Percentiles rank a stretch among this genome's conserved stretches.
Conservation (phyloP, 1,140 invertebrate species). For the Palaemon carinicauda region DNA sequence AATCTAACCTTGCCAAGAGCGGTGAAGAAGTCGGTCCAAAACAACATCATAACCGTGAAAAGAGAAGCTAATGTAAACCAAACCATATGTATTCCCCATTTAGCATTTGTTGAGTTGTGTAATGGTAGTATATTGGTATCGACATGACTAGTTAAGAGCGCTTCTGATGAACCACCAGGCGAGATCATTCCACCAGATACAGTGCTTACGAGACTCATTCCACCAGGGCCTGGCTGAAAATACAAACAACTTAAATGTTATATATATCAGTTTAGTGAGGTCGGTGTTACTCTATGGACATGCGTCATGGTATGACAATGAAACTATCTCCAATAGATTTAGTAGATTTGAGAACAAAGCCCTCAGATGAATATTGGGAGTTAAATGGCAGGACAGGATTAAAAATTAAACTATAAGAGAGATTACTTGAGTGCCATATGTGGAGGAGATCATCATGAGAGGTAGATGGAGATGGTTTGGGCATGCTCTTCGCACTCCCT, state of each 20-base stretch:
- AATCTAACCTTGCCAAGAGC: conserved; percentile 43
- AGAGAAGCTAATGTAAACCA: conserved; percentile 49
- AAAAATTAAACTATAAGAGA: no score
- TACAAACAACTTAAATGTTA: background rate
- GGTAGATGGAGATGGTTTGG: no score
- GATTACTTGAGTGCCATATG: no score
- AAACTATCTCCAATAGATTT: no score
- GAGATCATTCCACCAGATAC: conserved; percentile 14
- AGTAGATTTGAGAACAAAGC: no score
- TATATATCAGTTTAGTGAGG: no score
- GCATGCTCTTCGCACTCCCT: no score
- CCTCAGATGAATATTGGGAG: no score
- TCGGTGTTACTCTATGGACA: no score
- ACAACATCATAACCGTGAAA: conserved; percentile 28
- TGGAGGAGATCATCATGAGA: no score
- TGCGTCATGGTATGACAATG: no score
- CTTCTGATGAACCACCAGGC: conserved; percentile 2
- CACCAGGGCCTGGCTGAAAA: background rate
- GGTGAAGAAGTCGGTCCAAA: conserved; percentile 55
- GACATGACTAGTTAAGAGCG: background rate
- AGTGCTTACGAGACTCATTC: conserved; percentile 14
- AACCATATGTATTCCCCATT: conserved; percentile 35
- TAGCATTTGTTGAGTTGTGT: background rate
- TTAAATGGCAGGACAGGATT: no score
- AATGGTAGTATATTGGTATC: background rate